Percentiles rank a stretch among this genome's conserved stretches.
Conservation (phyloP, 2,113 vertebrate species). For the Brachirus orientalis region DNA sequence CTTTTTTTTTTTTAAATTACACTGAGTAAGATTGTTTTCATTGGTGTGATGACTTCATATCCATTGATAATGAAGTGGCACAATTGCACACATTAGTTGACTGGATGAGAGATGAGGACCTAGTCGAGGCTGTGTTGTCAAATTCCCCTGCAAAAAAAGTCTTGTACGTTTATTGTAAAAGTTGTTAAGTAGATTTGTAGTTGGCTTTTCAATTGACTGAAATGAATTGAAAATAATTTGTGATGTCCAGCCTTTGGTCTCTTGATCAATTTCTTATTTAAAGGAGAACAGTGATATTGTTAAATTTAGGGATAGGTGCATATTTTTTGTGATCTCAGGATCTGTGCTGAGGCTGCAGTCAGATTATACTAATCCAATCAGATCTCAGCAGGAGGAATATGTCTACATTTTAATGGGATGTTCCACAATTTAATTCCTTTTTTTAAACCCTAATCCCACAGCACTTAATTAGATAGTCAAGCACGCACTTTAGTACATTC, state of each 20-base stretch:
- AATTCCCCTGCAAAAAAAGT: constrained; percentile 34
- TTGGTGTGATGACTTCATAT: constrained; percentile 66
- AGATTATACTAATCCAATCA: constrained; percentile 71
- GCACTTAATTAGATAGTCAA: constrained; percentile 91
- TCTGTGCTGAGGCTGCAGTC: constrained; percentile 67
- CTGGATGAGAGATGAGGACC: constrained; percentile 75
- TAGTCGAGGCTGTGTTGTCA: constrained; percentile 57
- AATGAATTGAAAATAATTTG: constrained; percentile 57
- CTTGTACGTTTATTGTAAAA: not conserved
- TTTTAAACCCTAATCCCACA: constrained; percentile 85
- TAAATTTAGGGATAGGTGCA: constrained; percentile 52
- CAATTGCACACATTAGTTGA: constrained; percentile 75
- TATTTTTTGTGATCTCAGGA: constrained; percentile 76
- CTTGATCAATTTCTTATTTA: constrained; percentile 33
- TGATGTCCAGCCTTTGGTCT: constrained; percentile 42
- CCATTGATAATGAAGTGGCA: constrained; percentile 70
- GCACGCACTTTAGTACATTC: constrained; percentile 93
- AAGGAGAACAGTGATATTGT: constrained; percentile 43
- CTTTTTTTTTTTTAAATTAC: constrained; percentile 55
- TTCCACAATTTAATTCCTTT: constrained; percentile 57
- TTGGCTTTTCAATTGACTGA: constrained; percentile 49
- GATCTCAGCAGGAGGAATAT: constrained; percentile 69
- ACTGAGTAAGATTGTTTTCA: constrained; percentile 72
- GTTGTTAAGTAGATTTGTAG: constrained; percentile 20
- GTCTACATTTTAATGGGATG: constrained; percentile 65